phyloP scores from a whole-genome alignment of 2,888 invertebrate species.

The Drosophila hamatofila region DNA sequence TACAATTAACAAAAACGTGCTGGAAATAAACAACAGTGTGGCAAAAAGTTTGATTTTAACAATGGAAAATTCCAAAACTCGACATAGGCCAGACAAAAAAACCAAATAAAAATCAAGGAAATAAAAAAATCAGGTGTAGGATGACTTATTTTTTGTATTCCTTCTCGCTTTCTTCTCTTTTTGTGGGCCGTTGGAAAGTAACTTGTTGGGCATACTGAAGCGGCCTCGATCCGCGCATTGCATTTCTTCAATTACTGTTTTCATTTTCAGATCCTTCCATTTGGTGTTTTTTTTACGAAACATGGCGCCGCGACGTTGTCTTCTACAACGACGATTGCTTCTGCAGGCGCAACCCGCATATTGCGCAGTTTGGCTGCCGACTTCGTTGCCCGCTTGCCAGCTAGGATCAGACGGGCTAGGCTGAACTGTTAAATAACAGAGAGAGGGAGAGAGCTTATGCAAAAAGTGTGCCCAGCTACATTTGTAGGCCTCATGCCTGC shows the following conservation, averaged over 20 bases:
- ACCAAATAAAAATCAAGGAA: slow-evolving; percentile 8
- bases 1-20: slow-evolving; percentile 49
- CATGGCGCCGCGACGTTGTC: slow-evolving; percentile 22
- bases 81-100: slow-evolving; percentile 33
- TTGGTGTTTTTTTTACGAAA: slow-evolving; percentile 4
- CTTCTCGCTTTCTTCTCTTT: background rate
- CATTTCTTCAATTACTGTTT: background rate
- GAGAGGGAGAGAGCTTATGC: background rate
- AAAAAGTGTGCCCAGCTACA: slow-evolving; percentile 10
- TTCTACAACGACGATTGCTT: slow-evolving; percentile 13
- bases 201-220: slow-evolving; percentile 34
- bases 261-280: background rate
- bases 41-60: slow-evolving; percentile 27
- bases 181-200: background rate
- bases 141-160: background rate
- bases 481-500: background rate
- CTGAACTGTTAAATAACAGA: slow-evolving; percentile 13
- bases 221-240: slow-evolving; percentile 19
- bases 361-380: slow-evolving; percentile 21
- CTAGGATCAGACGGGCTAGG: slow-evolving; percentile 8
- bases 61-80: slow-evolving; percentile 28
- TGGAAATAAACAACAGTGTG: slow-evolving; percentile 36
- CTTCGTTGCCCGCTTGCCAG: slow-evolving; percentile 6
- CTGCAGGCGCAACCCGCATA: slow-evolving; percentile 13
- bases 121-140: slow-evolving; percentile 5